Conservation (phyloP, 2,113 vertebrate species). For the Burhinus bistriatus region DNA sequence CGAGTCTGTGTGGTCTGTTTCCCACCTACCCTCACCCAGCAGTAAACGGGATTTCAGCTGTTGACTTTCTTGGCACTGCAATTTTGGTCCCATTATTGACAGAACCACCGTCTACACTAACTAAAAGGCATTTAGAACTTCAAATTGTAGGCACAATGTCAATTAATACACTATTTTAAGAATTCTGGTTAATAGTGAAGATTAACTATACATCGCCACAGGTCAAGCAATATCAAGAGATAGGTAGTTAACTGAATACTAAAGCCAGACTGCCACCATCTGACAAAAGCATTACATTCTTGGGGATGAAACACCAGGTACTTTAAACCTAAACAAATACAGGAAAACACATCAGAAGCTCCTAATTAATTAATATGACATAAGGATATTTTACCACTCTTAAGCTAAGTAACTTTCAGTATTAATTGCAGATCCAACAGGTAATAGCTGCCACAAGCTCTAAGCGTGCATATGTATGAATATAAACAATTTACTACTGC, state of each 20-base stretch:
- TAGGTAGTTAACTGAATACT: background rate
- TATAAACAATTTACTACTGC: background rate
- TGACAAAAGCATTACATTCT: background rate
- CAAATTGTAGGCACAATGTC: background rate
- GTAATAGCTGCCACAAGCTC: background rate
- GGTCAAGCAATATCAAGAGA: background rate
- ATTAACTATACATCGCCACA: background rate
- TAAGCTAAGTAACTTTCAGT: background rate
- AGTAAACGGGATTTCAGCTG: background rate
- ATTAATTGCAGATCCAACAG: background rate
- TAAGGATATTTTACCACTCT: background rate
- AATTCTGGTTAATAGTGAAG: background rate
- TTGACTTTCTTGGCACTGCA: background rate
- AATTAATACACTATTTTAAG: background rate
- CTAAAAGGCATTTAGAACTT: background rate
- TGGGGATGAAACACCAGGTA: background rate
- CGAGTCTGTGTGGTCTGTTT: background rate
- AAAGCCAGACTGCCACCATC: background rate
- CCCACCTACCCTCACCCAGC: background rate
- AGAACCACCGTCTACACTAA: background rate
- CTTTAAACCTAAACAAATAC: background rate
- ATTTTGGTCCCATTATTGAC: background rate
- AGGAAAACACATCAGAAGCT: background rate
- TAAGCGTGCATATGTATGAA: accelerated
- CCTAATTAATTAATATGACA: background rate